Base-by-base conservation (phyloP, 1,140 invertebrate genomes). In the Teleopsis dalmanni region DNA sequence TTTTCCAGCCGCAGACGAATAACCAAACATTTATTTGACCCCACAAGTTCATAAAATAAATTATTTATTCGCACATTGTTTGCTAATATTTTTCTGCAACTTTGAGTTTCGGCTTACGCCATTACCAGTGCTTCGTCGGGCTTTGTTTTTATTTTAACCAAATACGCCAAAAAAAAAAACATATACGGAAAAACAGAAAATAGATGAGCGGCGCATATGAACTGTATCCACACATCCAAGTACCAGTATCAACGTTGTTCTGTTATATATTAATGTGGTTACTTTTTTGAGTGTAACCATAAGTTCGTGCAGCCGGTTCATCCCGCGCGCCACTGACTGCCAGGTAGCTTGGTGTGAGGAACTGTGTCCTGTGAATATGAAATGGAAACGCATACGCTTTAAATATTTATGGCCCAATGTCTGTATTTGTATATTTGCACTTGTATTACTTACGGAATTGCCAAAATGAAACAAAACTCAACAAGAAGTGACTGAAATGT, bases 371-470 rank as follows among this genome's bases (percentile, higher is more conserved):
- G 43, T 50, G 55, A 45, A 51, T 57, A 56, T 59, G 53, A 57
- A 65, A 65, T 65, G 60, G 59, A 62, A 63, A 62, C 63, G 62
- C 62, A 65, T 65, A 58, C 57, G 53, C 51, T 53, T 65, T 65
- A 65, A 65, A 65, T 65, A 65, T 65, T 65, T 65, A 65, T 65
- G 53, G 40, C 38, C 38, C 53, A 62, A 62, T 59, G 63, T 65
- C 63, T 65, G 57, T 62, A 50, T 65, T 57, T 61, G 62, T 64
- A 57, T 50, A 14, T 38, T 14, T 51, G 34, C 3, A 2, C 25
- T 25, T 31, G 22, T n/a, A n/a, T n/a, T n/a, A n/a, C n/a, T n/a
- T n/a, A n/a, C n/a, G n/a, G n/a, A n/a, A n/a, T n/a, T n/a, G n/a
- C n/a, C n/a, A n/a, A n/a, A n/a, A n/a, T n/a, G n/a, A n/a, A n/a